phyloP scores from a whole-genome alignment of 2,888 invertebrate species.

The Oligia fasciuncula region DNA sequence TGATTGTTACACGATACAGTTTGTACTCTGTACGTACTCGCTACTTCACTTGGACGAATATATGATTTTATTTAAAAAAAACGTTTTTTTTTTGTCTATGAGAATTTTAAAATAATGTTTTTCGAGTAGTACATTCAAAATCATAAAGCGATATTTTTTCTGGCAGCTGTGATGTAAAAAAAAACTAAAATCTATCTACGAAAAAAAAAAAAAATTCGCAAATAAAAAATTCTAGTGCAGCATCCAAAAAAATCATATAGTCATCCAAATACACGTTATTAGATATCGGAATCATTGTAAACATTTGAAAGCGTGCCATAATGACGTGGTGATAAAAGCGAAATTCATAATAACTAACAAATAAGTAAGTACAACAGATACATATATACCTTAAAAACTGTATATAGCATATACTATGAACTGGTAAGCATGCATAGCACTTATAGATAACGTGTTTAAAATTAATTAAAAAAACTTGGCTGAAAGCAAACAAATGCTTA shows the following conservation, averaged over 20 bases:
- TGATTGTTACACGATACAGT: constrained; percentile 79
- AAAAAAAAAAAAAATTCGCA: constrained; percentile 4
- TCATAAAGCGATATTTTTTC: background rate
- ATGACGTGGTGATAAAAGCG: constrained; percentile 83
- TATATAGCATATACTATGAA: constrained; percentile 88
- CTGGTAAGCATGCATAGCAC: constrained; percentile 90
- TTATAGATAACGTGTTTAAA: constrained; percentile 75
- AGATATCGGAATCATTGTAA: constrained; percentile 84
- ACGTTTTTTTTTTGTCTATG: background rate
- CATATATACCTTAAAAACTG: constrained; percentile 83
- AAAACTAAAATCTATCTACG: background rate
- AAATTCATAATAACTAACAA: constrained; percentile 84
- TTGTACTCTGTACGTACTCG: constrained; percentile 79
- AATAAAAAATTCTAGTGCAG: constrained; percentile 5
- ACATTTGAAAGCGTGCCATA: constrained; percentile 90
- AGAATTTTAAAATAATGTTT: background rate
- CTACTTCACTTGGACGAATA: constrained; percentile 81
- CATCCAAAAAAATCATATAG: constrained; percentile 74
- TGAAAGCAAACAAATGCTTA: constrained; percentile 90
- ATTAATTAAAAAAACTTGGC: constrained; percentile 77
- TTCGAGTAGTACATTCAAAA: background rate
- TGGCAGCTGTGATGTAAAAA: background rate
- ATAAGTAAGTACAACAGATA: constrained; percentile 89
- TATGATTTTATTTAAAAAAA: constrained; percentile 65
- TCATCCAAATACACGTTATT: constrained; percentile 82